Evolutionary conservation across 2,888 invertebrate species (phyloP).

Genomic region (Eumerus sabulonum): DNA sequence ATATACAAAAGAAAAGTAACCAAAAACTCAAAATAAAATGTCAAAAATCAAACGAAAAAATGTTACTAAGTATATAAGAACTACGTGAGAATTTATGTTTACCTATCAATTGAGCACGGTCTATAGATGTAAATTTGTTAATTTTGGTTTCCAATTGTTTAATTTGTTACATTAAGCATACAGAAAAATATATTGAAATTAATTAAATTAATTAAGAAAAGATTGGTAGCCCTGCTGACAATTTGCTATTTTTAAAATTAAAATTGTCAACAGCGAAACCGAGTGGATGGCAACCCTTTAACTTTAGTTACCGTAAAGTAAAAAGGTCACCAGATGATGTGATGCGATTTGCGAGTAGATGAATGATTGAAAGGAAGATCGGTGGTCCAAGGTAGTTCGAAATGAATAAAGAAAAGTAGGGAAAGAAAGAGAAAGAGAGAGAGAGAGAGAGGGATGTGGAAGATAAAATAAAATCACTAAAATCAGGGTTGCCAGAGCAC

Average conservation of each 20-base stretch:
- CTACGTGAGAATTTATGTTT: slow-evolving; percentile 70
- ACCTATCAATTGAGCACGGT: slow-evolving; percentile 73
- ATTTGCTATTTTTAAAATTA: neutral
- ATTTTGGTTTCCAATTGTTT: slow-evolving; percentile 70
- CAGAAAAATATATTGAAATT: slow-evolving; percentile 48
- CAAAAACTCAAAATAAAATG: too few relatives aligned
- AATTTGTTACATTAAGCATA: slow-evolving; percentile 67
- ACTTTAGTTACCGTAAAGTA: neutral
- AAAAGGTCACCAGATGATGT: slow-evolving; percentile 20
- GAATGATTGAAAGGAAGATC: slow-evolving; percentile 15
- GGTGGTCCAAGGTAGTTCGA: slow-evolving; percentile 39
- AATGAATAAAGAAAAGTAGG: slow-evolving; percentile 22
- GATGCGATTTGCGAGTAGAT: slow-evolving; percentile 45
- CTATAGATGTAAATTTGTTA: slow-evolving; percentile 69
- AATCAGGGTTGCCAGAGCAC: neutral
- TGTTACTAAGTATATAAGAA: slow-evolving; percentile 62
- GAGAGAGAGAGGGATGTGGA: slow-evolving; percentile 11
- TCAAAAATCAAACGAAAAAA: too few relatives aligned
- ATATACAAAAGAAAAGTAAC: slow-evolving; percentile 50
- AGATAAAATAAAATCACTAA: slow-evolving; percentile 4
- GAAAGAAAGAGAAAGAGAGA: slow-evolving; percentile 41
- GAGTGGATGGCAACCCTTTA: slow-evolving; percentile 21
- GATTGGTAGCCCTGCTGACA: slow-evolving; percentile 40
- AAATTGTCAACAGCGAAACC: slow-evolving; percentile 37
- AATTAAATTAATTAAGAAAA: slow-evolving; percentile 44